A percentile compares a stretch with the other conserved stretches of the same genome.
phyloP scores from a whole-genome alignment of 2,113 vertebrate species.

The Acanthisitta chloris region DNA sequence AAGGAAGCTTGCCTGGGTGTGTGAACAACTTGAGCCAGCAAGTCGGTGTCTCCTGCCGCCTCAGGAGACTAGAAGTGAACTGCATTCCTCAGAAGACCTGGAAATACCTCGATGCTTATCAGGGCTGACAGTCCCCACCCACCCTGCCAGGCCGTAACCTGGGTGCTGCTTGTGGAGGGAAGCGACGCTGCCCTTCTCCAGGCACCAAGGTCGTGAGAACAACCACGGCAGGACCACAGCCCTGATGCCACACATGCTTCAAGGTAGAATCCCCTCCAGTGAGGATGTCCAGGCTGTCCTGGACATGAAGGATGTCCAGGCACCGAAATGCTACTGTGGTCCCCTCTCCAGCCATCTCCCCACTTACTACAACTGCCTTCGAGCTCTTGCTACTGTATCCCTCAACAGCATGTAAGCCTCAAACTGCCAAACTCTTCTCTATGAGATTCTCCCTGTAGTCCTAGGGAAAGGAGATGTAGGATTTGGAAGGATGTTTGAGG shows the following conservation, averaged over 20 bases:
- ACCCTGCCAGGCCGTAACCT: slow-evolving; percentile 45
- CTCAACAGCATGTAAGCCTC: neutral
- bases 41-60: neutral
- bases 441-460: neutral
- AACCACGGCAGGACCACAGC: neutral
- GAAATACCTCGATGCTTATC: slow-evolving; percentile 59
- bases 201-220: neutral
- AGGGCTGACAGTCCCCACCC: slow-evolving; percentile 38
- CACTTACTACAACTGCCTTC: neutral
- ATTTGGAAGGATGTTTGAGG: neutral
- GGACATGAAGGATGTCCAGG: neutral
- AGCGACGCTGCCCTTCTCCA: neutral
- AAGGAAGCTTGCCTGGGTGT: neutral
- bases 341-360: neutral
- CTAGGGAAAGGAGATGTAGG: neutral
- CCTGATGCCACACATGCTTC: neutral
- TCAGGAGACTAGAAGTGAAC: slow-evolving; percentile 21
- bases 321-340: rapidly evolving
- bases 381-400: neutral
- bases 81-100: slow-evolving; percentile 47
- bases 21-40: slow-evolving; percentile 40
- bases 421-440: neutral
- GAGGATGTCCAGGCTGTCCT: neutral
- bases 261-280: neutral
- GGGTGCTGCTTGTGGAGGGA: neutral